Evolutionary conservation across 2,888 invertebrate genomes (phyloP).

Genomic region (Halocaridina rubra): DNA sequence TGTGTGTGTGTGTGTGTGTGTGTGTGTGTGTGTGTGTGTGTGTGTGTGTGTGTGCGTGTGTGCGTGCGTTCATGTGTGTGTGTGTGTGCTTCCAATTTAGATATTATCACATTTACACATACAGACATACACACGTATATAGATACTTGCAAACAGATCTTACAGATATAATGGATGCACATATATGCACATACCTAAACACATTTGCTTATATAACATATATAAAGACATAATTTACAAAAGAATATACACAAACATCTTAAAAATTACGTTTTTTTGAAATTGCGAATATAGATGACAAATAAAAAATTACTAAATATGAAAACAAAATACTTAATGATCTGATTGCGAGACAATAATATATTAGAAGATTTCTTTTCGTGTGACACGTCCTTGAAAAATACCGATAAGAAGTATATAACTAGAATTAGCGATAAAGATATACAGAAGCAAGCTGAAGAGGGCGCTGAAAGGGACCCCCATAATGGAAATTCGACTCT

Average conservation of each 20-base stretch:
- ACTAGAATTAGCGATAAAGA: neutral
- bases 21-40: neutral
- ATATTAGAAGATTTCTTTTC: neutral
- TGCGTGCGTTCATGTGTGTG: too few species aligned
- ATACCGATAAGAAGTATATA: neutral
- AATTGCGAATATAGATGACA: too few species aligned
- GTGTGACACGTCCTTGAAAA: neutral
- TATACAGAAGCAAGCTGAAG: neutral
- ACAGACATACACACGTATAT: neutral
- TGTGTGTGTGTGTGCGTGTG: neutral
- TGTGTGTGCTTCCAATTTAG: neutral
- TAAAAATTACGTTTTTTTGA: too few species aligned
- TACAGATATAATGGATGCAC: neutral
- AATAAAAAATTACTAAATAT: too few species aligned
- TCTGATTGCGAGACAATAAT: too few species aligned
- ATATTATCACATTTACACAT: neutral
- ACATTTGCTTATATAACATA: too few species aligned
- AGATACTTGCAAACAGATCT: neutral
- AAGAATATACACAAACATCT: too few species aligned
- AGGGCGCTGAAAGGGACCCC: neutral
- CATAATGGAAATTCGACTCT: neutral
- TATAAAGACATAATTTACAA: too few species aligned
- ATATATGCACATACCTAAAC: neutral
- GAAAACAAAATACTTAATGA: too few species aligned
- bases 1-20: too few species aligned